phyloP scores from a whole-genome alignment of 2,113 vertebrate species.

The Lepisosteus oculatus region DNA sequence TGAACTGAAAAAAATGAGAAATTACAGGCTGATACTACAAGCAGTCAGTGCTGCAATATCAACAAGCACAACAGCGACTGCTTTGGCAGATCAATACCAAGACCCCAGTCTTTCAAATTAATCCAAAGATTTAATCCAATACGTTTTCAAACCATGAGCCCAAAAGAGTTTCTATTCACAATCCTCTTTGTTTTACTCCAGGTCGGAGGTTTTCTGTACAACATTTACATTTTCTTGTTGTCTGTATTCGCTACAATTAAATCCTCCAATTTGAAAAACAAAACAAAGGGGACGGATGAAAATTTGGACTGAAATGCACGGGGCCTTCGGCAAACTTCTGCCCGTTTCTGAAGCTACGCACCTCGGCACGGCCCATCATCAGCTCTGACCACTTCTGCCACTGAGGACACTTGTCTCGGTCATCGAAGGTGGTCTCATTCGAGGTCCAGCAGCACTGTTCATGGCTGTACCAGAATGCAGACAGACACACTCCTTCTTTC shows the following conservation, averaged over 20 bases:
- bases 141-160: no score
- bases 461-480: slow-evolving; percentile 94
- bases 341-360: slow-evolving; percentile 34
- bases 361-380: slow-evolving; percentile 83
- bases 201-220: neutral
- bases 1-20: no score
- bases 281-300: neutral
- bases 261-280: neutral
- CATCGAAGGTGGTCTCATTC: slow-evolving; percentile 91
- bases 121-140: no score
- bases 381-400: slow-evolving; percentile 98
- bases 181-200: neutral
- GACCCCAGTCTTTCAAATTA: no score
- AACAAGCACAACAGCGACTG: no score
- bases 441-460: slow-evolving; percentile 98
- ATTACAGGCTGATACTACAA: no score
- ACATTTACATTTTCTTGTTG: neutral
- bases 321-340: neutral
- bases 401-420: slow-evolving; percentile 93
- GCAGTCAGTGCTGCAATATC: no score
- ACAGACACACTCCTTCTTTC: slow-evolving; percentile 93
- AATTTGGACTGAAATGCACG: neutral
- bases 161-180: no score
- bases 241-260: neutral
- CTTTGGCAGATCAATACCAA: no score